Evolutionary conservation across 2,113 vertebrate genomes (phyloP), one percentile per base, ranked within the genome.

Genomic region (Anseranas semipalmata): DNA sequence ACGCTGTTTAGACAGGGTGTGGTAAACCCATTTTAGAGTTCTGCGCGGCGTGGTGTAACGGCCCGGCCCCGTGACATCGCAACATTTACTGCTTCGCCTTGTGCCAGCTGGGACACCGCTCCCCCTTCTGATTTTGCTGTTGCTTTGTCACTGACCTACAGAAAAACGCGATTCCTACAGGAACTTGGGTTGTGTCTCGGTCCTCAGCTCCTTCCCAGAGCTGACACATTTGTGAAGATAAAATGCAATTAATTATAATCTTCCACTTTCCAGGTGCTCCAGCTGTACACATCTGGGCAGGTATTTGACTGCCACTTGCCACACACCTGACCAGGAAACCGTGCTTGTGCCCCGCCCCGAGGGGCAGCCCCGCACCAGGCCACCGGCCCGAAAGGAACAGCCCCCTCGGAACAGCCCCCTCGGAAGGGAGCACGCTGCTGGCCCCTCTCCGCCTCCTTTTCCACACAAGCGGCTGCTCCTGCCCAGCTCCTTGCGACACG

Each of bases 1-100:
- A 30, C 1, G 0, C 35, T 16, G 8, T 9, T 32, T 18, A n/a
- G 24, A 8, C 5, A 8, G 3, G 0, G 9, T 3, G 18, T 4
- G 11, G 20, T 17, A 93, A 43, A 45, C 0, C 3, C 35, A 2
- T 30, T n/a, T 50, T 5, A 1, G 9, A 70, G 39, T 16, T 35
- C 50, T 63, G 41, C n/a, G 48, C 56, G 30, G 32, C 12, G 9
- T 0, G 10, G 25, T 13, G 12, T 10, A 24, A 33, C 6, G 12
- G 30, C 10, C 8, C 2, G 1, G 39, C 6, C 65, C 77, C 4
- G 18, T 10, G 18, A 52, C 1, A 2, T 3, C 2, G 28, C 6
- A 14, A 28, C 25, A 53, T 52, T 35, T 58, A 28, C 9, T 11
- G 9, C 7, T 6, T 21, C 48, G 46, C 3, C 1, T 0, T 0